Base-by-base conservation (phyloP, 2,888 invertebrate genomes). In the Polia nebulosa region DNA sequence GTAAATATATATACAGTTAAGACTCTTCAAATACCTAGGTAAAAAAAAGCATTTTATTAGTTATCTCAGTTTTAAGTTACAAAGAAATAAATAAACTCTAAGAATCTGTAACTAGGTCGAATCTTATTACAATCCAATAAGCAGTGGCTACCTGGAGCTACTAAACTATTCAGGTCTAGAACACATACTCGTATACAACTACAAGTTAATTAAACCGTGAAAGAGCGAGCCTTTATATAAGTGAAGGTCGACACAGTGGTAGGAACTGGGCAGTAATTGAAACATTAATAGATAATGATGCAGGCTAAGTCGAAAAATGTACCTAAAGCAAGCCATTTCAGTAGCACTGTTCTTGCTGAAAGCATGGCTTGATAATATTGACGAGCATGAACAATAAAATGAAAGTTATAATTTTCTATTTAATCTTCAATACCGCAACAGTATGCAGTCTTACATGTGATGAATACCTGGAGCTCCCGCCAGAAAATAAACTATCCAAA, bases 391-490 rank as follows among this genome's bases (percentile, higher is more conserved):
- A 11, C 6, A 47, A 20, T 9, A 51, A 62, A 17, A 64, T 58
- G 6, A 27, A 53, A 53, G 11, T 53, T 17, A 29, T 25, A 2
- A 29, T 45, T 51, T 41, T 8, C 17, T 29, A 73, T 17, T 36
- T 78, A 3, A 41, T 67, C 8, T 22, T 70, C 6, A 61, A 75
- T 39, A 56, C 72, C 27, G 32, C 51, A n/a, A 45, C 39, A 39
- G 66, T 68, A 32, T 51, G 66, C 41, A 15, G 82, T 58, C 80
- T 93, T 1, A 86, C 87, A 0, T 95, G 94, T 80, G 75, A 88
- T 1, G 91, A 94, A 57, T 81, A 93, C 29, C 75, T 91, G 13
- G 85, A 91, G 45, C 51, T 89, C 11, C 85, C 92, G 0, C 75
- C 85, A 5, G 83, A 88, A 36, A 86, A 69, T 8, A 90, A 85